These are phyloP conservation scores for Liasis olivaceus DNA, from an alignment of 2,797 vertebrate genomes.

Conservation along the genomic window DNA sequence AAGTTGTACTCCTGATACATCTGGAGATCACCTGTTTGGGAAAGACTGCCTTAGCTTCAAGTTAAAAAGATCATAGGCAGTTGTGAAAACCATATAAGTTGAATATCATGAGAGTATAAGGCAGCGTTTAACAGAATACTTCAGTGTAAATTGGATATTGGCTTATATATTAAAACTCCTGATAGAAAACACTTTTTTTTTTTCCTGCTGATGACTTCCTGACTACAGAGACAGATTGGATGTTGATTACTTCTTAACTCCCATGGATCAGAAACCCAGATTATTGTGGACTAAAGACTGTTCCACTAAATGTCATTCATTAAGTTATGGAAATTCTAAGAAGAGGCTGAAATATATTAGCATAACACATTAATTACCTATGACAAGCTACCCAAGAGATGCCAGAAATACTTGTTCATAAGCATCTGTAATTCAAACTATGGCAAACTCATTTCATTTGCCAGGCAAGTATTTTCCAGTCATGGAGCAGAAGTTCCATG, in stretches of 20 bases:
- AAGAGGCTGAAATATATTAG: slow-evolving; percentile 23
- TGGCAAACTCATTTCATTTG: slow-evolving; percentile 45
- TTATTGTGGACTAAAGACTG: slow-evolving; percentile 62
- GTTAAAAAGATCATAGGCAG: not conserved
- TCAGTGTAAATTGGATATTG: not conserved
- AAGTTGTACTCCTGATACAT: not conserved
- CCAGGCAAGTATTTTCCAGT: slow-evolving; percentile 56
- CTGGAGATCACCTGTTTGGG: not conserved
- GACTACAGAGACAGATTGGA: slow-evolving; percentile 49
- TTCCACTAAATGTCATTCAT: slow-evolving; percentile 55
- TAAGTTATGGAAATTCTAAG: slow-evolving; percentile 39
- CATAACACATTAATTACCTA: slow-evolving; percentile 32
- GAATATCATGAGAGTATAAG: not conserved
- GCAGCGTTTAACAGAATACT: not conserved
- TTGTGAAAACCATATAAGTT: not conserved
- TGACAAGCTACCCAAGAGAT: slow-evolving; percentile 41
- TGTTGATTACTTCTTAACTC: slow-evolving; percentile 64
- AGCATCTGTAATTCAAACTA: slow-evolving; percentile 40
- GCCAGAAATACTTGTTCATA: slow-evolving; percentile 44
- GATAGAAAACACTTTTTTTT: slow-evolving; percentile 10
- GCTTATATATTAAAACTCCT: not conserved
- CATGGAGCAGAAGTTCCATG: slow-evolving; percentile 38
- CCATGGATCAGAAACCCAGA: slow-evolving; percentile 58
- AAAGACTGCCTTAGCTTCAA: not conserved
- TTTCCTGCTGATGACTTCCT: slow-evolving; percentile 21